Base-by-base conservation (phyloP, 1,140 invertebrate species). In the Tetraneura akinire region DNA sequence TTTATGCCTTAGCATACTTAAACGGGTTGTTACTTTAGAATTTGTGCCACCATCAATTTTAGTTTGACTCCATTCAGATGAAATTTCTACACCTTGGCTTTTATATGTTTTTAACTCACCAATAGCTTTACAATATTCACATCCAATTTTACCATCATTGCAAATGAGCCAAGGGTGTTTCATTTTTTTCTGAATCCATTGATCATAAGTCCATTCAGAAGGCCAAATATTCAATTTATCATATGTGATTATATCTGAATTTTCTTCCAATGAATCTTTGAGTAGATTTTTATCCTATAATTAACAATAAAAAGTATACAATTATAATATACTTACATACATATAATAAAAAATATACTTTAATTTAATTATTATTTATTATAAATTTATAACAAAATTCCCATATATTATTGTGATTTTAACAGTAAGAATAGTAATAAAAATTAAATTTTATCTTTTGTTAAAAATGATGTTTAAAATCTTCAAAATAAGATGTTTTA, bases 121-220 rank as follows among this genome's bases (percentile, higher is more conserved):
- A 73, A 73, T 13, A n/a, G 26, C 18, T 55, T 73, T 32, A 53
- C 70, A 73, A 55, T 32, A 53, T 2, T 16, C 11, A 53, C 70
- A 53, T 51, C 70, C 70, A 32, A 73, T 53, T 73, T 73, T 73
- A 53, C 49, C 49, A 73, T 73, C 1, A 51, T 53, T 11, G 16
- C 70, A 73, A 53, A 21, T 51, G 18, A 73, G 47, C 70, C 70
- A 73, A 18, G 68, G 68, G 49, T 71, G 13, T 14, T 14, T 71
- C 6, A 13, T 16, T 71, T 71, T 71, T 71, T 51, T 71, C 47
- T 71, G n/a, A 71, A 71, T 47, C 68, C 23, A 71, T 51, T 51
- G 68, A n/a, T 71, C 21, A 3, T 26, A 71, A 71, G 45, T 49
- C 45, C 47, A 71, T 49, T 49, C 68, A 71, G 68, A 49, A 71